These are phyloP conservation scores for Anniella stebbinsi DNA, from an alignment of 2,797 vertebrate species.

Conservation along the genomic window DNA sequence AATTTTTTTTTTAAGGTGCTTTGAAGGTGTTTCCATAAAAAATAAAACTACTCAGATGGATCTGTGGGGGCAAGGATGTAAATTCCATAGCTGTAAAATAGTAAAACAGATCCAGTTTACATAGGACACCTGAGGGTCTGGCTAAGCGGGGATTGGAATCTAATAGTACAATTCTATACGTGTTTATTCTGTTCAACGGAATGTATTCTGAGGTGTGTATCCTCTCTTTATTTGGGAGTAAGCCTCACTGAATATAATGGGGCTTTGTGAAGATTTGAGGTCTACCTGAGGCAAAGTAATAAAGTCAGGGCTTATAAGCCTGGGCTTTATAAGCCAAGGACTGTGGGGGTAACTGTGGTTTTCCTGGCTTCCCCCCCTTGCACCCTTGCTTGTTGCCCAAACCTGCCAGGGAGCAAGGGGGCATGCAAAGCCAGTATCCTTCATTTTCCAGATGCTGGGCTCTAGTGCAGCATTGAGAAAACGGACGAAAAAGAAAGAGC, in stretches of 20 bases:
- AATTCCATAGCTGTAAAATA: neutral
- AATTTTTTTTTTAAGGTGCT: neutral
- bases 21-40: neutral
- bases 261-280: neutral
- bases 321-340: no score
- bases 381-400: no score
- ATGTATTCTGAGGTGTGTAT: neutral
- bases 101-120: neutral
- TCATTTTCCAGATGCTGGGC: no score
- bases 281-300: neutral
- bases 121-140: neutral
- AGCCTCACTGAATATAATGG: neutral
- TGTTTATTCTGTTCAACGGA: neutral
- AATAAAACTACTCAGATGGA: neutral
- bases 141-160: neutral
- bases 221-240: no score
- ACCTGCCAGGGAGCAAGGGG: no score
- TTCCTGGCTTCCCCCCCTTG: no score
- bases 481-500: no score
- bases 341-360: no score
- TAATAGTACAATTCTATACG: neutral
- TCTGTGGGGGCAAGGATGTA: neutral
- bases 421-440: no score
- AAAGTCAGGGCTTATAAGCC: no score
- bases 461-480: no score